Evolutionary conservation across 2,888 invertebrate genomes (phyloP).

Genomic region (Zaprionus bogoriensis): DNA sequence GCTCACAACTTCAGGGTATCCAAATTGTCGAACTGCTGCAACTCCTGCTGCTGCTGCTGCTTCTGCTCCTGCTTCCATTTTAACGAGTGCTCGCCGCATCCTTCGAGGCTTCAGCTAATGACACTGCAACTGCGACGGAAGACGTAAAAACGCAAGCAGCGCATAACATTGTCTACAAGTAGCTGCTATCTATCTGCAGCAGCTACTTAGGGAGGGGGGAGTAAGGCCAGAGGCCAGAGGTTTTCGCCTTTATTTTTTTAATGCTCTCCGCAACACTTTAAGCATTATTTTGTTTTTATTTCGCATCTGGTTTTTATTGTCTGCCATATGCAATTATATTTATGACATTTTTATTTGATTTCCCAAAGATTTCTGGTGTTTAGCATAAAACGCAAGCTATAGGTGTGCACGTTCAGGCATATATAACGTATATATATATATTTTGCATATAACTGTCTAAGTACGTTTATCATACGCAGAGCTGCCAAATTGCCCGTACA

Average conservation of each 20-base stretch:
- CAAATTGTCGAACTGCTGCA: background rate
- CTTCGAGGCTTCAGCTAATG: constrained; percentile 46
- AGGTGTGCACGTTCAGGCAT: background rate
- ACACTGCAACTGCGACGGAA: constrained; percentile 40
- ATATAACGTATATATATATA: background rate
- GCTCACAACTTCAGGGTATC: too few relatives aligned
- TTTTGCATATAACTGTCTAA: constrained; percentile 9
- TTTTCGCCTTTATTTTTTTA: background rate
- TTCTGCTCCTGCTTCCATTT: background rate
- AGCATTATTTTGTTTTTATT: constrained; percentile 13
- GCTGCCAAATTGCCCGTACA: constrained; percentile 59
- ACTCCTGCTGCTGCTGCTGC: background rate
- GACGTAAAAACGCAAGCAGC: constrained; percentile 39
- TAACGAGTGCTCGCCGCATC: constrained; percentile 10
- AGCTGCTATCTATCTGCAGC: constrained; percentile 17
- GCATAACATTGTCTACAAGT: constrained; percentile 35
- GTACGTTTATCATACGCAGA: constrained; percentile 65
- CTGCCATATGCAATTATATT: constrained; percentile 65
- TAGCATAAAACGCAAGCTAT: constrained; percentile 49
- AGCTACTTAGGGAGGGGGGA: constrained; percentile 2
- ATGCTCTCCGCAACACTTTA: constrained; percentile 25
- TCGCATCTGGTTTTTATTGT: constrained; percentile 21
- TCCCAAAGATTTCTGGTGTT: constrained; percentile 65
- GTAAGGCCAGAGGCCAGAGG: background rate
- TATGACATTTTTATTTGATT: constrained; percentile 74